These are phyloP conservation scores for Drosophila mettleri DNA, from an alignment of 2,888 invertebrate species.

Conservation along the genomic window DNA sequence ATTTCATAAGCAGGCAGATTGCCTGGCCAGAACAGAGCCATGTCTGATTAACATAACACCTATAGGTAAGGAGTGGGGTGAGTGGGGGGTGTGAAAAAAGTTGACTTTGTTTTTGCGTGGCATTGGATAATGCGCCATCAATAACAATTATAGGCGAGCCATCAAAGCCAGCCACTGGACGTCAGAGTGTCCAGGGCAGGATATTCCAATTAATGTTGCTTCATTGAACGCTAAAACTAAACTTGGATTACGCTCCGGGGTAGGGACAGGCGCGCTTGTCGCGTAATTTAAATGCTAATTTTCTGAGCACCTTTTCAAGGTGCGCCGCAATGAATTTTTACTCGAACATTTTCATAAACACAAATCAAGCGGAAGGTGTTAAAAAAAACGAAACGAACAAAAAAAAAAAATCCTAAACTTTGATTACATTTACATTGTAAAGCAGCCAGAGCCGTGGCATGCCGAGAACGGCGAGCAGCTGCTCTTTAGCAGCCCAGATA, in stretches of 20 bases:
- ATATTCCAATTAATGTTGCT: constrained; percentile 75
- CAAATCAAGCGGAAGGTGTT: constrained; percentile 71
- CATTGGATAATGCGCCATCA: constrained; percentile 68
- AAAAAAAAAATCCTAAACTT: constrained; percentile 45
- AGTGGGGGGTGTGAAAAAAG: constrained; percentile 14
- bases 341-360: constrained; percentile 65
- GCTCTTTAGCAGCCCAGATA: neutral
- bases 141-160: constrained; percentile 66
- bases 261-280: constrained; percentile 3
- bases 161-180: constrained; percentile 61
- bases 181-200: constrained; percentile 58
- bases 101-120: constrained; percentile 16
- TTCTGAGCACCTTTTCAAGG: constrained; percentile 54
- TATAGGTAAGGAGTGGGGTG: neutral
- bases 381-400: constrained; percentile 8
- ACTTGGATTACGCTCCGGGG: constrained; percentile 9
- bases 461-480: neutral
- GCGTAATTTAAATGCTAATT: constrained; percentile 79
- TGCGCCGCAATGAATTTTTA: constrained; percentile 56
- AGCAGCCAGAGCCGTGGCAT: constrained; percentile 41
- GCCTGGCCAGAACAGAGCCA: constrained; percentile 13
- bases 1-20: constrained; percentile 31
- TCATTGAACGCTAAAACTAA: constrained; percentile 66
- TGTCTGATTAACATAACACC: constrained; percentile 43
- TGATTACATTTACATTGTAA: constrained; percentile 79